Evolutionary conservation across 1,140 invertebrate species (phyloP).

Genomic region (Calephelis virginiensis): DNA sequence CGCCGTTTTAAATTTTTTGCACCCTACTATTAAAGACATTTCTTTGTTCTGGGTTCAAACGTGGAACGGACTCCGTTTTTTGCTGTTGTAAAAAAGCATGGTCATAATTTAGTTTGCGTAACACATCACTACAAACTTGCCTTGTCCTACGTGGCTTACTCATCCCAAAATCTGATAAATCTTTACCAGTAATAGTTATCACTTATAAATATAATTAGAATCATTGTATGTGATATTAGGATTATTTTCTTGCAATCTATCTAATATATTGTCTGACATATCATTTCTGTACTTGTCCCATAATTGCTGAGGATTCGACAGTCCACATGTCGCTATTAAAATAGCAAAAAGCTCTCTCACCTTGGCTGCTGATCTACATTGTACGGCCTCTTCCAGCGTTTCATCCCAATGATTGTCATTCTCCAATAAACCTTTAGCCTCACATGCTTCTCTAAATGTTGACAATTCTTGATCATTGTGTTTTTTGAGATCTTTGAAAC

Average conservation of each 20-base stretch:
- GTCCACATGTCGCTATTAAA: conserved; percentile 38
- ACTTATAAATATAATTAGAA: conserved; percentile 40
- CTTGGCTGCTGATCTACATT: conserved; percentile 33
- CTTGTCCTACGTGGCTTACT: conserved; percentile 33
- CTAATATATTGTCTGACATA: conserved; percentile 44
- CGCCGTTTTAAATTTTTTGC: conserved; percentile 26
- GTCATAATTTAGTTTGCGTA: conserved; percentile 37
- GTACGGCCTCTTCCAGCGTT: conserved; percentile 39
- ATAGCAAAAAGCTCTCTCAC: conserved; percentile 43
- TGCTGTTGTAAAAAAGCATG: conserved; percentile 29
- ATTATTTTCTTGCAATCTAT: conserved; percentile 38
- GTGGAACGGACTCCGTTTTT: conserved; percentile 33
- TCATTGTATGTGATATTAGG: conserved; percentile 38
- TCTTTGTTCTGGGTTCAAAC: conserved; percentile 35
- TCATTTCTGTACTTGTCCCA: conserved; percentile 42
- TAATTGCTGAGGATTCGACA: conserved; percentile 40
- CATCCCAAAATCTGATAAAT: conserved; percentile 42
- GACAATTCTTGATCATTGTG: conserved; percentile 25
- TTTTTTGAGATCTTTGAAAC: conserved; percentile 34
- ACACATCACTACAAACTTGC: conserved; percentile 41
- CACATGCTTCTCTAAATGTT: conserved; percentile 40
- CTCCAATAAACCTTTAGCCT: conserved; percentile 35
- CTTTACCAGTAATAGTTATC: conserved; percentile 36
- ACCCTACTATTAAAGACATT: conserved; percentile 31
- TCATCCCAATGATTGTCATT: conserved; percentile 42